phyloP scores from a whole-genome alignment of 2,888 invertebrate species.

The Hypolimnas misippus region DNA sequence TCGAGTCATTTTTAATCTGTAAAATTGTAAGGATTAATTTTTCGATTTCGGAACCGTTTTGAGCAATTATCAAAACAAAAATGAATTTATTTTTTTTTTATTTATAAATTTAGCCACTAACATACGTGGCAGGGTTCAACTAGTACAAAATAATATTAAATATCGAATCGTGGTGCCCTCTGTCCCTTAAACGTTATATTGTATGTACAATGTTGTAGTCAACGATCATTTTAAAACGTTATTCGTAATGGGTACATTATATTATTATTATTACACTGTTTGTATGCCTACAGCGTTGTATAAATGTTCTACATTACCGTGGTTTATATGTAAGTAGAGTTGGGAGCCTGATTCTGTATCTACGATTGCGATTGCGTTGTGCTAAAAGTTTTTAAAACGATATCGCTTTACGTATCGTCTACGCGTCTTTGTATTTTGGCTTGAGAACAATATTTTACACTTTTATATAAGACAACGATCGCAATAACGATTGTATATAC shows the following conservation, averaged over 20 bases:
- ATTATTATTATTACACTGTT: constrained; percentile 3
- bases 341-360: constrained; percentile 33
- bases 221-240: constrained; percentile 1
- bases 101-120: too few relatives aligned
- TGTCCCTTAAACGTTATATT: not conserved
- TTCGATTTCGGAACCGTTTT: too few relatives aligned
- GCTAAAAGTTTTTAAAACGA: constrained; percentile 6
- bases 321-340: constrained; percentile 31
- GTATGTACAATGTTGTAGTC: constrained; percentile 15
- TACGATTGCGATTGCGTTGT: constrained; percentile 36
- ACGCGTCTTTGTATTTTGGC: not conserved
- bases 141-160: not conserved
- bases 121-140: too few relatives aligned
- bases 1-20: too few relatives aligned
- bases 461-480: constrained; percentile 25
- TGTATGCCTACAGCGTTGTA: constrained; percentile 23
- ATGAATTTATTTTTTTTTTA: too few relatives aligned
- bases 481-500: constrained; percentile 38
- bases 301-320: constrained; percentile 24
- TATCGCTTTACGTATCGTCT: not conserved
- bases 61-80: too few relatives aligned
- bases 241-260: constrained; percentile 3
- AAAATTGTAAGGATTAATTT: too few relatives aligned
- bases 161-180: not conserved
- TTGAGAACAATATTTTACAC: not conserved